These are phyloP conservation scores for Trachymyrmex cornetzi DNA, from an alignment of 1,140 invertebrate genomes.

Conservation along the genomic window DNA sequence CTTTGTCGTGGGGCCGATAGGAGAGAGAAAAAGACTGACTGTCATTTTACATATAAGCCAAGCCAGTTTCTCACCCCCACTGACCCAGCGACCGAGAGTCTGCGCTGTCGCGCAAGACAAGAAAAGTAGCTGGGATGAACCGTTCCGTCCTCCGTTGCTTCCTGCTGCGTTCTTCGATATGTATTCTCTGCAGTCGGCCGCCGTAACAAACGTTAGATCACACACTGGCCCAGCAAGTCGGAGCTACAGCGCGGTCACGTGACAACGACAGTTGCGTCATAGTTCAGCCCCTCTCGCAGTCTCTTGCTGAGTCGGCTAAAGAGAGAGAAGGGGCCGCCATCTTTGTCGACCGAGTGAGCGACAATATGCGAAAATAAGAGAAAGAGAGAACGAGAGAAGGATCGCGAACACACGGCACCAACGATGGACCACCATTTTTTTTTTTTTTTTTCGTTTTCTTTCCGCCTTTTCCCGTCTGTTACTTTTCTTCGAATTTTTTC, in stretches of 20 bases:
- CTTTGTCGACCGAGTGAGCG: slow-evolving; percentile 78
- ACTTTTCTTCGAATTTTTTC: not conserved
- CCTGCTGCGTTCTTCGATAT: slow-evolving; percentile 72
- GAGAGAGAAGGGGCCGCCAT: slow-evolving; percentile 81
- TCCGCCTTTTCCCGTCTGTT: not conserved
- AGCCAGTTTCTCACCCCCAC: slow-evolving; percentile 87
- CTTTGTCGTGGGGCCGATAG: slow-evolving; percentile 84
- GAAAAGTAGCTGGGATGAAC: slow-evolving; percentile 26
- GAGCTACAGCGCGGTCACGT: slow-evolving; percentile 82
- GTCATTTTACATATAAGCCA: slow-evolving; percentile 81
- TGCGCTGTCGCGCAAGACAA: slow-evolving; percentile 40
- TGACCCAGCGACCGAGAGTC: slow-evolving; percentile 81
- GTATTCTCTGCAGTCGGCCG: slow-evolving; percentile 79
- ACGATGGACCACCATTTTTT: slow-evolving; percentile 62
- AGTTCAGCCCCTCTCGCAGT: slow-evolving; percentile 73
- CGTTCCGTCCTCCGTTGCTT: slow-evolving; percentile 60
- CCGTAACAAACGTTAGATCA: slow-evolving; percentile 85
- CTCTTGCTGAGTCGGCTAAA: slow-evolving; percentile 68
- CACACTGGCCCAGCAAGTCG: slow-evolving; percentile 84
- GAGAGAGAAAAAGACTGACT: slow-evolving; percentile 88
- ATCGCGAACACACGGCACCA: slow-evolving; percentile 69
- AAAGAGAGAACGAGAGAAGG: slow-evolving; percentile 35
- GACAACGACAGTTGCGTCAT: slow-evolving; percentile 78
- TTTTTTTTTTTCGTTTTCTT: slow-evolving; percentile 9
- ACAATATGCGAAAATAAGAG: slow-evolving; percentile 9